phyloP scores from a whole-genome alignment of 92 coral and sea anemone genomes.

The Phenganax subtilis region DNA sequence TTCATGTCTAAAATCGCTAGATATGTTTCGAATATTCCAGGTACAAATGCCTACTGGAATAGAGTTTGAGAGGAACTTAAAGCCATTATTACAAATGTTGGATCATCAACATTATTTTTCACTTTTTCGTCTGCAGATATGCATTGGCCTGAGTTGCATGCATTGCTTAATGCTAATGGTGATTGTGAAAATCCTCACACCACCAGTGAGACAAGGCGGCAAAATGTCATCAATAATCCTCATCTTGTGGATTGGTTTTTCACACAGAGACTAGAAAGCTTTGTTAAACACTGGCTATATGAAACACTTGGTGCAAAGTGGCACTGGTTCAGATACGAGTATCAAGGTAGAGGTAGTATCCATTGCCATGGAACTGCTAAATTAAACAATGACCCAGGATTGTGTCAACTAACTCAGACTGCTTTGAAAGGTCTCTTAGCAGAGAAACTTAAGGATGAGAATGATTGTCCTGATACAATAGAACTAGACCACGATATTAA shows the following conservation, averaged over 20 bases:
- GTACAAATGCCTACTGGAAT: not conserved
- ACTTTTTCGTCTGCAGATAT: slow-evolving; percentile 43
- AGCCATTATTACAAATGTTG: slow-evolving; percentile 25
- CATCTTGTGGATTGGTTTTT: slow-evolving; percentile 2
- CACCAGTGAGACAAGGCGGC: slow-evolving; percentile 36
- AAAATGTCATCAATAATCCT: slow-evolving; percentile 36
- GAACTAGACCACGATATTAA: slow-evolving; percentile 53
- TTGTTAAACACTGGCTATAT: too few species aligned
- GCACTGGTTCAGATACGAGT: too few species aligned
- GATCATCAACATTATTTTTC: slow-evolving; percentile 45
- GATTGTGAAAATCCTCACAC: slow-evolving; percentile 26
- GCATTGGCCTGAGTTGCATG: slow-evolving; percentile 27
- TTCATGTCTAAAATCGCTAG: slow-evolving; percentile 28
- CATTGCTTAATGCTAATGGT: slow-evolving; percentile 22
- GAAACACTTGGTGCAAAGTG: too few species aligned
- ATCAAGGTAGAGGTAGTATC: too few species aligned
- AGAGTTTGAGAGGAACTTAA: not conserved
- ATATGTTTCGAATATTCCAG: slow-evolving; percentile 14
- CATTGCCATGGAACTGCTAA: too few species aligned
- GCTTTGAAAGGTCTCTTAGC: slow-evolving; percentile 54
- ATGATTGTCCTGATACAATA: slow-evolving; percentile 29
- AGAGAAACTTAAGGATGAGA: slow-evolving; percentile 43
- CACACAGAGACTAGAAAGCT: too few species aligned
- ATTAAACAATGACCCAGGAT: slow-evolving; percentile 23
- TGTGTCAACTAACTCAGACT: slow-evolving; percentile 33